Evolutionary conservation across 1,140 invertebrate species (phyloP).

Genomic region (Paralvinella palmiformis): DNA sequence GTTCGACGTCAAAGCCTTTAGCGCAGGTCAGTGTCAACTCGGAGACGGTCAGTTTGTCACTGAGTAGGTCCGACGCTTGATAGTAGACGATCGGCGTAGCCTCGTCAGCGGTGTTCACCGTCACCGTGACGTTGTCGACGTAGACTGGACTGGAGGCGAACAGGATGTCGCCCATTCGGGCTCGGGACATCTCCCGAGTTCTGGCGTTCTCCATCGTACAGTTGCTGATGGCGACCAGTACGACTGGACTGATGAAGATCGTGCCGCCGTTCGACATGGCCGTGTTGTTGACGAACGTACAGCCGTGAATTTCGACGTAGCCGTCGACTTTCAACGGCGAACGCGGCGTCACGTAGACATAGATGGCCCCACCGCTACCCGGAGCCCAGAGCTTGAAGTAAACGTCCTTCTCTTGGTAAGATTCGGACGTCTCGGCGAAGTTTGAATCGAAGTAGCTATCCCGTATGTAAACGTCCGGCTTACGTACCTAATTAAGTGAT

Average conservation of each 20-base stretch:
- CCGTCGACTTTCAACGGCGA: background rate
- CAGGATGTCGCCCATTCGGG: background rate
- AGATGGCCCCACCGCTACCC: background rate
- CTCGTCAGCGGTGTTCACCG: background rate
- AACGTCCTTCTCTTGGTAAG: slow-evolving; percentile 1
- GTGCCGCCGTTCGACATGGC: background rate
- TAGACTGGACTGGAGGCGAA: background rate
- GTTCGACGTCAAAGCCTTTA: background rate
- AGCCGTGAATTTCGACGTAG: background rate
- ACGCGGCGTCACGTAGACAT: background rate
- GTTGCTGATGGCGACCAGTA: background rate
- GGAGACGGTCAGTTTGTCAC: background rate
- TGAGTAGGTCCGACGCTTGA: slow-evolving; percentile 2
- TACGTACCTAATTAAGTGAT: no score
- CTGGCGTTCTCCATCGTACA: background rate
- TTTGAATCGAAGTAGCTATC: slow-evolving; percentile 1
- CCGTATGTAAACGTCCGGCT: background rate
- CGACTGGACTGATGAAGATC: background rate
- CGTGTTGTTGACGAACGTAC: background rate
- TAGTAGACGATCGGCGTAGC: background rate
- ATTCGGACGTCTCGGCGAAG: background rate
- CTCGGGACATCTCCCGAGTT: background rate
- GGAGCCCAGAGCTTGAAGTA: background rate
- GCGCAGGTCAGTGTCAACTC: background rate
- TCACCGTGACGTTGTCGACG: background rate